Percentiles rank a stretch among this genome's conserved stretches.
These are phyloP conservation scores for Pangasius macronema DNA, from an alignment of 2,797 vertebrate species.

Conservation along the genomic window DNA sequence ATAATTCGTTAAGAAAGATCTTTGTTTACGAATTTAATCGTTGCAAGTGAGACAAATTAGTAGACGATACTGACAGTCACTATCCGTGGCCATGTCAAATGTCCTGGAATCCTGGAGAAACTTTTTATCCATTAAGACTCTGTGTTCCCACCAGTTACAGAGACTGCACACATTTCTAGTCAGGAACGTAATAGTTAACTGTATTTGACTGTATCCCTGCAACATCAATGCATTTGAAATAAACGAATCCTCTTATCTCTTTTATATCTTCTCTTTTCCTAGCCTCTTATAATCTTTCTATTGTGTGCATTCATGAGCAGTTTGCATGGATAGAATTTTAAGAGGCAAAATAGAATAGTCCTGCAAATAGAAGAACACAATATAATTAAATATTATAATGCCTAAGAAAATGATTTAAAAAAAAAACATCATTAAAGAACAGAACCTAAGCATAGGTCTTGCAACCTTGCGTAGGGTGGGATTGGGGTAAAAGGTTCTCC, in stretches of 20 bases:
- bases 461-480: too few relatives aligned
- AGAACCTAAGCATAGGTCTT: too few relatives aligned
- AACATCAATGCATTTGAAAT: slow-evolving; percentile 3
- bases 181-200: background rate
- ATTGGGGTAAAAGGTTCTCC: background rate
- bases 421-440: background rate
- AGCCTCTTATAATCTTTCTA: background rate
- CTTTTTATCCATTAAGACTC: background rate
- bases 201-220: too few relatives aligned
- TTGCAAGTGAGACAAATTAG: too few relatives aligned
- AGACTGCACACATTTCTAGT: background rate
- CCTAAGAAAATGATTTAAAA: background rate
- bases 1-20: too few relatives aligned
- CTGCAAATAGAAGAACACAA: background rate
- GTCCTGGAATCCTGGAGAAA: background rate
- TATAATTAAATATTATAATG: background rate
- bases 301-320: background rate
- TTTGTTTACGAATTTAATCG: too few relatives aligned
- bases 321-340: background rate
- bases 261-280: background rate
- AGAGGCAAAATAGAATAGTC: background rate
- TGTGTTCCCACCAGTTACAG: background rate
- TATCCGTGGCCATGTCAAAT: background rate
- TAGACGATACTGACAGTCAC: too few relatives aligned
- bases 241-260: background rate